A percentile compares a stretch with the other conserved stretches of the same genome.
Evolutionary conservation across 2,113 vertebrate species (phyloP).

Genomic region (Circaetus cinerascens): DNA sequence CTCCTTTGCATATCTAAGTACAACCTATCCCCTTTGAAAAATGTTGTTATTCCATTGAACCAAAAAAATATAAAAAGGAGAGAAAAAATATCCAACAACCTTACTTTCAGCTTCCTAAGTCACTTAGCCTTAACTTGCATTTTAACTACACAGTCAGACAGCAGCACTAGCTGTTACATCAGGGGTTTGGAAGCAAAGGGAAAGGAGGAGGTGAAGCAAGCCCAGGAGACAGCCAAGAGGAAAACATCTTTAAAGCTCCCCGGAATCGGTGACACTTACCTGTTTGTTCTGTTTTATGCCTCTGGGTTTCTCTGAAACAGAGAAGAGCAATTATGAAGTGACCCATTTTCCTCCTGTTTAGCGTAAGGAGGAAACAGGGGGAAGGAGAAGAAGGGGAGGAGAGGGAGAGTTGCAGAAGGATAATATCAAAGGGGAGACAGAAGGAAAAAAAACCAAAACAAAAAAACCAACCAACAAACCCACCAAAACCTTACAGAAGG

Average conservation of each 20-base stretch:
- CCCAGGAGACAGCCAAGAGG: not conserved
- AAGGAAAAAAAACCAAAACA: not conserved
- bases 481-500: not conserved
- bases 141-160: conserved; percentile 24
- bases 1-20: not conserved
- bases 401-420: not conserved
- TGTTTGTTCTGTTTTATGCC: not conserved
- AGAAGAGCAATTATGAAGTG: conserved; percentile 21
- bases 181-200: not conserved
- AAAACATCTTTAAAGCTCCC: not conserved
- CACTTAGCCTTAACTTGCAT: conserved; percentile 16
- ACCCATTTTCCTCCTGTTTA: conserved; percentile 20
- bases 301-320: not conserved
- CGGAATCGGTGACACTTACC: not conserved
- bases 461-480: not conserved
- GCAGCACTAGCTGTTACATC: not conserved
- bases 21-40: not conserved
- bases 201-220: not conserved
- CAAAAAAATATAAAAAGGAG: not conserved
- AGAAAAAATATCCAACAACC: not conserved
- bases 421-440: not conserved
- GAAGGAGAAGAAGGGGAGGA: not conserved
- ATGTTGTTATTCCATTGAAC: not conserved
- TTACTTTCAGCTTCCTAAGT: conserved; percentile 12
- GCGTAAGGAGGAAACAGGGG: not conserved